Evolutionary conservation across 2,888 invertebrate species (phyloP), one percentile per base, ranked within the genome.

Genomic region (Athalia circularis): DNA sequence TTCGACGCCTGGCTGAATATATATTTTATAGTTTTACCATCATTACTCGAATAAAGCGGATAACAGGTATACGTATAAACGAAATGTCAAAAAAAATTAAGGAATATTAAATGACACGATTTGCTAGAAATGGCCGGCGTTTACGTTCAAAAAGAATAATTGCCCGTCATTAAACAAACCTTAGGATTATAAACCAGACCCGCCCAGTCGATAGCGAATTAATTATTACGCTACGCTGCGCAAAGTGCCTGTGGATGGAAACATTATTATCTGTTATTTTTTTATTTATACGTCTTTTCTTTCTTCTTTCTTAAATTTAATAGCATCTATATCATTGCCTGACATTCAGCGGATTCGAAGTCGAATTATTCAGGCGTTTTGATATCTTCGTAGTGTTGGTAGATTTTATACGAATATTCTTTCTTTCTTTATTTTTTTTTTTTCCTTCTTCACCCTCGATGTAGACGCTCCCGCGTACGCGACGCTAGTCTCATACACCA

Each of bases 141-240:
- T 59, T 47, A n/a, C 29, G 59, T 9, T 72, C 9, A 45, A 59
- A 72, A 72, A 72, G 59, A 72, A 59, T 72, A 47, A 72, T 72
- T 57, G 59, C 57, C 72, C 52, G 72, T 59, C 72, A 72, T 72
- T 72, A 72, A 59, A 72, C 52, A 13, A 59, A 72, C 72, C 72
- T 29, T 59, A 72, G 72, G 59, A 72, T 72, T 72, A 29, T 29
- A 72, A 72, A 72, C 6, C 57, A 7, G 72, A n/a, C 13, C 59
- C 72, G 72, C 72, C 72, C 72, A 72, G 72, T 72, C 72, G 59
- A 72, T 72, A 48, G 72, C 43, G 52, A 57, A 72, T 59, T 59
- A 47, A 72, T 72, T 72, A 72, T 72, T 72, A 11, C 47, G 47
- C 59, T 50, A 15, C 68, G 50, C 13, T 15, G 6, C 11, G 68